Base-by-base conservation (phyloP, 2,888 invertebrate genomes). In the Callimorpha dominula region DNA sequence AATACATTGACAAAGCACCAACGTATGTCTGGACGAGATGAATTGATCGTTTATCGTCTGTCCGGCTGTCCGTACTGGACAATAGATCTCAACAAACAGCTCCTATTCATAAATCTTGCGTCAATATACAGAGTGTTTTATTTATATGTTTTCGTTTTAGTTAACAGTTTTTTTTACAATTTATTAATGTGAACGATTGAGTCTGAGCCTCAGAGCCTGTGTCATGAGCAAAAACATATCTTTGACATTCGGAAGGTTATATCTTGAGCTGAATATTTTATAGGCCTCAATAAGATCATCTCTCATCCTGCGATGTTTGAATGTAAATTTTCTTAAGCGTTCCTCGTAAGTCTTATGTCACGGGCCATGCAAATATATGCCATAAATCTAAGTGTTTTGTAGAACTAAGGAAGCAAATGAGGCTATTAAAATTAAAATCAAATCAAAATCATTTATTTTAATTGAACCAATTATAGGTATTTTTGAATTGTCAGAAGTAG, bases 1-100 rank as follows among this genome's bases (percentile, higher is more conserved):
- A 78, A 82, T 71, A 78, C 64, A 62, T 71, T 71, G 70, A 83
- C 84, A 83, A 84, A 77, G 77, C 72, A 62, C 9, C 63, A 71
- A 65, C 65, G 71, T 63, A 66, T 76, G 79, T 70, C 74, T 64
- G 64, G 68, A 73, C 63, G 72, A 79, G 79, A 84, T 86, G 86
- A 84, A 85, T 86, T 84, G 86, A 80, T 81, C 81, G 80, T 78
- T 81, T 80, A 78, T 78, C 76, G 74, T 74, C 64, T 69, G 73
- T 74, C 76, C 76, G 76, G 68, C 74, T 70, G 71, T 65, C 68
- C 60, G 71, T 60, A n/a, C 64, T 63, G 62, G 54, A 83, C 85
- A 84, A 84, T 83, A 70, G 73, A 43, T 49, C 54, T 73, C 74
- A 76, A 77, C 81, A 82, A 81, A 82, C 79, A 73, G 52, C 17